phyloP scores from a whole-genome alignment of 2,113 vertebrate species.

The Boulengeromyrus knoepffleri region DNA sequence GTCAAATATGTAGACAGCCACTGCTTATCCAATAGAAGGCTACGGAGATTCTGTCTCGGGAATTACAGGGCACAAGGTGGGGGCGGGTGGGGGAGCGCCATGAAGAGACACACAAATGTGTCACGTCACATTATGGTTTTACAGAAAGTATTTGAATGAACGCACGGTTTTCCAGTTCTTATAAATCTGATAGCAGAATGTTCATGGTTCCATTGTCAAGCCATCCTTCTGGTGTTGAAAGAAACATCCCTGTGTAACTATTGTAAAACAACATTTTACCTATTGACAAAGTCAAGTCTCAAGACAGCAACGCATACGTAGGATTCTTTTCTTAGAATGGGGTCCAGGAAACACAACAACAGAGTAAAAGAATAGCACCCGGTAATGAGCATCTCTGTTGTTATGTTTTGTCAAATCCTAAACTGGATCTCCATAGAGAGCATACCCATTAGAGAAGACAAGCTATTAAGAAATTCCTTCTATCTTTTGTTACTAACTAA shows the following conservation, averaged over 20 bases:
- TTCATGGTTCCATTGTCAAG: not conserved
- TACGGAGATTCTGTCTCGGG: not conserved
- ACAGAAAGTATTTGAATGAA: not conserved
- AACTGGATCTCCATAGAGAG: not conserved
- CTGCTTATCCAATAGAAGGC: not conserved
- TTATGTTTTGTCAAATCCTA: not conserved
- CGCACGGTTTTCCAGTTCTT: not conserved
- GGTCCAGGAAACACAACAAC: not conserved
- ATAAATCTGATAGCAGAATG: not conserved
- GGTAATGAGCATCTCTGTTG: not conserved
- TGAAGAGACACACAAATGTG: not conserved
- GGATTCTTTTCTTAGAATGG: not conserved
- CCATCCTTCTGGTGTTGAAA: not conserved
- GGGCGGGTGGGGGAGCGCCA: too few relatives aligned
- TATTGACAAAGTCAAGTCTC: not conserved
- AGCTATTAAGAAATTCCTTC: not conserved
- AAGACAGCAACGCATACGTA: not conserved
- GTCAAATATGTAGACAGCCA: not conserved
- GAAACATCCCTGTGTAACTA: not conserved
- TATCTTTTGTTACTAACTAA: not conserved
- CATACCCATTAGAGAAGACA: not conserved
- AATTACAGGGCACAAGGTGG: not conserved
- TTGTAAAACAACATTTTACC: not conserved
- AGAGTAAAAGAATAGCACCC: not conserved
- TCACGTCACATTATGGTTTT: not conserved